phyloP scores from a whole-genome alignment of 2,797 vertebrate genomes.

The Pangasius mekongensis region DNA sequence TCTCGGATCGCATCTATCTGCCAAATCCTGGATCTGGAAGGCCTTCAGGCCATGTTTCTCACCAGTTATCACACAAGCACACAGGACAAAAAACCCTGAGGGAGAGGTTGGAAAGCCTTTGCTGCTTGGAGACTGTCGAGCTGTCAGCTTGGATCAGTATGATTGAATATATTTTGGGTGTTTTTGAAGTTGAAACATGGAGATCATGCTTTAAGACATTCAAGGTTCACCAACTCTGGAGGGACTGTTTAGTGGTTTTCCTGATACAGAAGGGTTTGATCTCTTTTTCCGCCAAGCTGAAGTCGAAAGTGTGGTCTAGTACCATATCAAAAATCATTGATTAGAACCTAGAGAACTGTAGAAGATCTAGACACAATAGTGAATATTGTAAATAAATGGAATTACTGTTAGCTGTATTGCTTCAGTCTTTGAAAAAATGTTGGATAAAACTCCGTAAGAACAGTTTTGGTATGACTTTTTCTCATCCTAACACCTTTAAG shows the following conservation, averaged over 20 bases:
- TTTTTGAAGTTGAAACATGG: background rate
- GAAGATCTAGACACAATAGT: background rate
- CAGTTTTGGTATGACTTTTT: background rate
- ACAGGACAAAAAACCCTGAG: background rate
- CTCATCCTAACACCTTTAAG: background rate
- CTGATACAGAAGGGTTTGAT: background rate
- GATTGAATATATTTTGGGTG: background rate
- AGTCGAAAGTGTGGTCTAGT: background rate
- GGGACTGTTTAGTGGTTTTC: background rate
- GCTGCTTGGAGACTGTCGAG: background rate
- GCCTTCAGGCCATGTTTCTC: conserved; percentile 19
- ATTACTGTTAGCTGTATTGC: too few relatives aligned
- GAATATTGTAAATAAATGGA: too few relatives aligned
- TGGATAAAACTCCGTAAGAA: background rate
- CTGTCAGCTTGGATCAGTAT: background rate
- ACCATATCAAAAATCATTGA: background rate
- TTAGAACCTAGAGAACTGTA: background rate
- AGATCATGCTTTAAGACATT: background rate
- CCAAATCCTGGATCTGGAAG: conserved; percentile 21
- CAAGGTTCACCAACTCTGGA: background rate
- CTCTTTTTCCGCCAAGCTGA: background rate
- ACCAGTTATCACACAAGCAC: background rate
- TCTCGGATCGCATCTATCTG: conserved; percentile 13
- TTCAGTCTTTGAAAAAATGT: too few relatives aligned
- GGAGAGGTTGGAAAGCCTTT: background rate